Conservation (phyloP, 2,113 vertebrate species). For the Eidolon helvum region DNA sequence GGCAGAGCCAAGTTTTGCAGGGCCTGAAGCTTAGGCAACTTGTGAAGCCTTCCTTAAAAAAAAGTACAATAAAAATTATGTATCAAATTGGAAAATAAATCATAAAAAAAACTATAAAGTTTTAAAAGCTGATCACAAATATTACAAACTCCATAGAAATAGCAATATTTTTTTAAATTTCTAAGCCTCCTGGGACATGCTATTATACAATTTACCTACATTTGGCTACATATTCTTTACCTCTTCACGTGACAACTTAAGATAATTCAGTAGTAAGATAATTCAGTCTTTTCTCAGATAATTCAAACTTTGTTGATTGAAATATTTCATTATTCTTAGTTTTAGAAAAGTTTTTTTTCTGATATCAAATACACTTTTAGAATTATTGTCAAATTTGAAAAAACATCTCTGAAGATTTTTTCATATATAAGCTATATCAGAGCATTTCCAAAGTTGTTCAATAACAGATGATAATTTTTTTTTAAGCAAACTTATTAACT, state of each 20-base stretch:
- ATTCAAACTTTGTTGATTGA: not conserved
- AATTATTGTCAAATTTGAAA: constrained; percentile 24
- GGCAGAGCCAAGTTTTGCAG: not conserved
- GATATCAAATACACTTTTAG: not conserved
- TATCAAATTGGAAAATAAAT: not conserved
- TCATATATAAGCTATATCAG: not conserved
- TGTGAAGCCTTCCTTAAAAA: not conserved
- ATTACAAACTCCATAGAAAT: not conserved
- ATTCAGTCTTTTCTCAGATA: not conserved
- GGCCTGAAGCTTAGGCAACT: not conserved
- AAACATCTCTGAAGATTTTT: not conserved
- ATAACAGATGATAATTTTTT: not conserved
- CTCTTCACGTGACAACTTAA: not conserved
- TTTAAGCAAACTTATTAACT: not conserved
- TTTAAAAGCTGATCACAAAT: not conserved
- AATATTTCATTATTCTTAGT: constrained; percentile 4
- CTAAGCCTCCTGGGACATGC: not conserved
- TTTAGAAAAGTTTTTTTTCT: not conserved
- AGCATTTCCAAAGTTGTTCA: not conserved
- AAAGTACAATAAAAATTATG: not conserved
- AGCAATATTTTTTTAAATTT: not conserved
- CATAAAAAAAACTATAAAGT: not conserved
- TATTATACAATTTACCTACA: not conserved
- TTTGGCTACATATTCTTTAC: not conserved
- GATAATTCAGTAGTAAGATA: not conserved